Evolutionary conservation across 53 echinoderm and acorn worm species (phyloP), one percentile per base, ranked within the genome.

Genomic region (Zoroaster sp.): DNA sequence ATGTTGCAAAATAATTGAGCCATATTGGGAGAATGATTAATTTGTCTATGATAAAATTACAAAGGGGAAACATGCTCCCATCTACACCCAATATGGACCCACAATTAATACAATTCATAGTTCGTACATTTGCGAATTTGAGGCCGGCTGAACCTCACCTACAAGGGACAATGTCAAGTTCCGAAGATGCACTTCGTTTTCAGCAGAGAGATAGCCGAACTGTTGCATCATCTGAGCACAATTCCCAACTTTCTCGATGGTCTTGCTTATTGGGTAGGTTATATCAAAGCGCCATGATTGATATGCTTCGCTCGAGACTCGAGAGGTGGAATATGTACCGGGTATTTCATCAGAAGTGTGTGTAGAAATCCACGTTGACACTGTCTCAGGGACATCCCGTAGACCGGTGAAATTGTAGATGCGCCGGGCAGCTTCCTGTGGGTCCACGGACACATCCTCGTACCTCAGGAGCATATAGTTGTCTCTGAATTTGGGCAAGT

Each of bases 361-460:
- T 55, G n/a, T 2, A 0, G n/a, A 23, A 55, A 55, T 55, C 55
- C 55, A 55, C 5, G 7, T 55, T n/a, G 55, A 23, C 55, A 55
- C 55, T 7, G n/a, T 55, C 55, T 9, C 25, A 55, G 55, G 55
- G 23, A 55, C 55, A 55, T 6, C 55, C n/a, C 69, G 78, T 3
- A 89, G 59, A 33, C 89, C 78, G 14, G 78, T 51, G 52, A 89
- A 89, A 11, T 47, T 69, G 33, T 89, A 89, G 35, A 89, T 52
- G 37, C 46, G 47, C 7, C 68, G 69, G 36, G 89, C 77, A 2
- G 44, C 45, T 45, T n/a, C n/a, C n/a, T n/a, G n/a, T n/a, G n/a
- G n/a, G n/a, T n/a, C n/a, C n/a, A n/a, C n/a, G n/a, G 33, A n/a
- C n/a, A 70, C 63, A 47, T 89, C 89, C 70, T 89, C 89, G 38